Evolutionary conservation across 2,888 invertebrate species (phyloP).

Genomic region (Liopterus haemorrhoidalis): DNA sequence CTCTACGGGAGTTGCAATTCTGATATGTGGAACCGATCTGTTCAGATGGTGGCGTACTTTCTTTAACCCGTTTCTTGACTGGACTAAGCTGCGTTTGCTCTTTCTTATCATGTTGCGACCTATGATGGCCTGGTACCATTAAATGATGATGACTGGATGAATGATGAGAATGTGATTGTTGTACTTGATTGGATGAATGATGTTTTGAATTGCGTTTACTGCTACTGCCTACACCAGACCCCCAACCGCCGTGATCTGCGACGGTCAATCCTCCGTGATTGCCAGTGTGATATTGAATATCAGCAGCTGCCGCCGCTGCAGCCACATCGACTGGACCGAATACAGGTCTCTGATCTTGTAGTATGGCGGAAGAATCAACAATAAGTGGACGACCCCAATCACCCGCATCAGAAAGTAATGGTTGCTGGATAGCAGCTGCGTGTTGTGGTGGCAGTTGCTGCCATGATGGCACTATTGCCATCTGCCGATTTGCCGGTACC

Average conservation of each 20-base stretch:
- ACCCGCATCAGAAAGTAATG: constrained; percentile 54
- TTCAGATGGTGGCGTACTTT: constrained; percentile 79
- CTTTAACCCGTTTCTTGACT: constrained; percentile 94
- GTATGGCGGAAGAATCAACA: constrained; percentile 68
- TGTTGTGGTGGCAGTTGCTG: constrained; percentile 66
- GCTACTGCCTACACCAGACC: constrained; percentile 41
- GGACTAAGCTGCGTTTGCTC: constrained; percentile 88
- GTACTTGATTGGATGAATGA: constrained; percentile 54
- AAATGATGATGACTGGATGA: constrained; percentile 32
- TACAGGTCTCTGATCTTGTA: constrained; percentile 61
- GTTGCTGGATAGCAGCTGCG: constrained; percentile 57
- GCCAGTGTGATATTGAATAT: constrained; percentile 50
- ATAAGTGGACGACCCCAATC: constrained; percentile 71
- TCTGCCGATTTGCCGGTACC: constrained; percentile 71
- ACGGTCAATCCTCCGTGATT: no score
- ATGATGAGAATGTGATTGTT: constrained; percentile 52
- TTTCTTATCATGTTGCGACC: constrained; percentile 64
- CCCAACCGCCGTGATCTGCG: no score
- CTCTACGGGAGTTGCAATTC: constrained; percentile 32
- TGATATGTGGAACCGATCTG: constrained; percentile 36
- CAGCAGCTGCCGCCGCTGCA: constrained; percentile 54
- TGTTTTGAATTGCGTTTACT: constrained; percentile 51
- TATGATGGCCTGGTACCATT: constrained; percentile 42
- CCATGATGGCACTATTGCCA: constrained; percentile 80
- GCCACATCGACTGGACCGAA: constrained; percentile 55